Evolutionary conservation across 2,113 vertebrate species (phyloP), one percentile per base, ranked within the genome.

Genomic region (Illadopsis cleaveri): DNA sequence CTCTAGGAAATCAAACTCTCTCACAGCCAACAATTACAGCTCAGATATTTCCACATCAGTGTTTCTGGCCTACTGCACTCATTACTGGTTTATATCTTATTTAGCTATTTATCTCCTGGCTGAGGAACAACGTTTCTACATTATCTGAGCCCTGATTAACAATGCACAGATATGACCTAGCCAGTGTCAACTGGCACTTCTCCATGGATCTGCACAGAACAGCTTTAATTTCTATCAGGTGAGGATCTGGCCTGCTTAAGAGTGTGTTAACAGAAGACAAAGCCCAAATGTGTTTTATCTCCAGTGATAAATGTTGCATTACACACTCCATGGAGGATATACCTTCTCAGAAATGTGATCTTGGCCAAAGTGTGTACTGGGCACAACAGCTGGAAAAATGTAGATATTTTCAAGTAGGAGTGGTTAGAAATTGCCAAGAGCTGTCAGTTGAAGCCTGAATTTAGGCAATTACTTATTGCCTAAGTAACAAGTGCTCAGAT

Each of bases 11-110:
- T 60, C 60, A 62, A 86, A 70, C 51, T 45, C 84, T 78, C 77
- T 48, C 64, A 44, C 45, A 84, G 94, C 91, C 95, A 93, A 62
- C 71, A 80, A 50, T 38, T 73, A 56, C 64, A 89, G 78, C 69
- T 50, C 71, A 90, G 80, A 86, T 68, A 50, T 94, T 95, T 93
- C 91, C 94, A 95, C 89, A 86, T 90, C 76, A 89, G n/a, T 47
- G 62, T 84, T 93, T 89, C 89, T 86, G 80, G 82, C 91, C 80
- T 84, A 66, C 56, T 93, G 54, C 79, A 54, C 76, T 77, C 68
- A 27, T 83, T 89, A 66, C 89, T 83, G 82, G 16, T 90, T 96
- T 93, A 10, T 92, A 81, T 86, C 82, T 90, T 86, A 83, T 54
- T 96, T 81, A 90, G 86, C 56, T 94, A 18, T 80, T 91, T 94